Evolutionary conservation across 2,797 vertebrate species (phyloP).

Genomic region (Jordanella pulchra): DNA sequence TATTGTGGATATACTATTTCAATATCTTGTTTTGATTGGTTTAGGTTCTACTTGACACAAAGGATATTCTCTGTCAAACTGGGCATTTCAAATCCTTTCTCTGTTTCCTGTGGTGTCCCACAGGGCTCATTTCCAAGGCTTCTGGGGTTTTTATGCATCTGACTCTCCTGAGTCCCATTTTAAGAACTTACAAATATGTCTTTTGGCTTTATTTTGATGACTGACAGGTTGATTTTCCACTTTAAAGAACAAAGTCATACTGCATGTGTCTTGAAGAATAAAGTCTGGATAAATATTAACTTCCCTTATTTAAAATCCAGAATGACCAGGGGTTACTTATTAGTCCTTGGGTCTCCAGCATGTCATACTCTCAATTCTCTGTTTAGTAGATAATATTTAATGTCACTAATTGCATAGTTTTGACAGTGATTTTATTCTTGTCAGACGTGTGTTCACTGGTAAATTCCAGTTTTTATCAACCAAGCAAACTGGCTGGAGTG

Average conservation of each 20-base stretch:
- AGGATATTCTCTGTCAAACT: not conserved
- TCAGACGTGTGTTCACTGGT: too few species aligned
- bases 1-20: not conserved
- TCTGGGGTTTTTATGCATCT: not conserved
- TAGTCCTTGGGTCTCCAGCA: not conserved
- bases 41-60: not conserved
- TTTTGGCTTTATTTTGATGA: not conserved
- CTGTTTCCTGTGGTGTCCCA: not conserved
- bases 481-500: not conserved
- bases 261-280: not conserved
- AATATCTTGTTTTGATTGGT: not conserved
- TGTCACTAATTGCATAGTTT: not conserved
- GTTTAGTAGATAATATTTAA: not conserved
- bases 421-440: not conserved
- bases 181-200: not conserved
- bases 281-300: not conserved
- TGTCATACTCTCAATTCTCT: not conserved
- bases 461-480: too few species aligned
- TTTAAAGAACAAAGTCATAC: not conserved
- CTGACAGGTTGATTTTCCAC: not conserved
- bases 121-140: not conserved
- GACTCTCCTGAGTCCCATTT: not conserved
- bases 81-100: not conserved
- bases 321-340: not conserved
- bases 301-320: not conserved